Conservation (phyloP, 2,888 invertebrate species). For the Drosophila nigritarsus region DNA sequence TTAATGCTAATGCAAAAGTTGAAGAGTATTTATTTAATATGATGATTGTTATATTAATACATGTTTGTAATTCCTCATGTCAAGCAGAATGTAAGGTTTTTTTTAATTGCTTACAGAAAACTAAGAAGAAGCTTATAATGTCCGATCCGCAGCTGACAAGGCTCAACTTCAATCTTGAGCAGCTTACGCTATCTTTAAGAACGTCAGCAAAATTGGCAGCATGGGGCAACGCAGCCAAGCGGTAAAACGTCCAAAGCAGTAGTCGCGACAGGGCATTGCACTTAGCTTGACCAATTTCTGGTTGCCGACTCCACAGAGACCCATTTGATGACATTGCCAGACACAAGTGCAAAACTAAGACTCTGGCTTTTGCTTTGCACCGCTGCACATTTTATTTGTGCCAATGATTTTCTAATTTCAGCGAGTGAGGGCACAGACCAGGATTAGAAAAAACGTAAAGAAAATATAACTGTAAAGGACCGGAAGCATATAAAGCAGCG, state of each 20-base stretch:
- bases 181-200: constrained; percentile 67
- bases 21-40: constrained; percentile 6
- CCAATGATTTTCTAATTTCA: constrained; percentile 76
- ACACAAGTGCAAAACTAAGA: constrained; percentile 46
- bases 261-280: constrained; percentile 71
- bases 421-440: constrained; percentile 3
- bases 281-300: constrained; percentile 69
- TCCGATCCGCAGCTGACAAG: constrained; percentile 22
- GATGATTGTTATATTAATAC: neutral
- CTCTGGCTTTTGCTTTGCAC: constrained; percentile 37
- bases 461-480: constrained; percentile 45
- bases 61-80: constrained; percentile 12
- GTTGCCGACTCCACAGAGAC: constrained; percentile 13
- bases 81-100: constrained; percentile 37
- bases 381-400: constrained; percentile 69
- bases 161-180: constrained; percentile 37
- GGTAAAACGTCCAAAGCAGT: constrained; percentile 60
- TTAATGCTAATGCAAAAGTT: constrained; percentile 65
- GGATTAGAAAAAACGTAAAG: constrained; percentile 7
- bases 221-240: constrained; percentile 44
- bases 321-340: constrained; percentile 40
- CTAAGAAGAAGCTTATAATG: constrained; percentile 47
- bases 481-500: constrained; percentile 35
- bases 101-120: constrained; percentile 50
- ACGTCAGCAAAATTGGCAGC: constrained; percentile 57